Evolutionary conservation across 2,797 vertebrate genomes (phyloP).

Genomic region (Pyrocephalus nanus): DNA sequence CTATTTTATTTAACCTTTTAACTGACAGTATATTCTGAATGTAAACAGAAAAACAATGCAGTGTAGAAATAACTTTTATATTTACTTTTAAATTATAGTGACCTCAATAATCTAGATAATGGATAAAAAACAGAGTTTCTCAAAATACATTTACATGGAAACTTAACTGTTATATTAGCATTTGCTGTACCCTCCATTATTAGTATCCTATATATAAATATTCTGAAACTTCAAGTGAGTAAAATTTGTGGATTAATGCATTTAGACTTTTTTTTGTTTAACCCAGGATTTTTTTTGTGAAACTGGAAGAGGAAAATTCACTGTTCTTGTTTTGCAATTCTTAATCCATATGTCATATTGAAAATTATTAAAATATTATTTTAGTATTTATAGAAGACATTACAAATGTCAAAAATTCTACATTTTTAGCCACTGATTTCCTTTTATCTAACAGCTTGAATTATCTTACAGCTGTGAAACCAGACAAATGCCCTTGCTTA

Average conservation of each 20-base stretch:
- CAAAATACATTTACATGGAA: neutral
- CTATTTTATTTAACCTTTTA: neutral
- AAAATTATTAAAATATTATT: neutral
- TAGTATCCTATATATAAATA: neutral
- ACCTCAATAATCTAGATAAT: neutral
- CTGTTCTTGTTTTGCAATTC: neutral
- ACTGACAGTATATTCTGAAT: neutral
- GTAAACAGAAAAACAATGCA: neutral
- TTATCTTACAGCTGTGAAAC: neutral
- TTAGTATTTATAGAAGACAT: neutral
- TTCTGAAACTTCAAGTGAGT: neutral
- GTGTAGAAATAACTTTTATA: neutral
- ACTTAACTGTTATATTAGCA: neutral
- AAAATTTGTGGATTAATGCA: neutral
- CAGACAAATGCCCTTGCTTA: neutral
- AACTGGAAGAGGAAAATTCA: conserved; percentile 10
- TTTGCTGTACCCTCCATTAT: neutral
- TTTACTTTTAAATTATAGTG: neutral
- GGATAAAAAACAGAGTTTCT: neutral
- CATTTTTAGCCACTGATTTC: neutral
- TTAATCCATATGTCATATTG: neutral
- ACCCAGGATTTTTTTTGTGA: neutral
- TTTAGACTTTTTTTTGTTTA: neutral
- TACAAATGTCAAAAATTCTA: neutral
- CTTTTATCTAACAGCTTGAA: neutral